phyloP scores from a whole-genome alignment of 92 coral and sea anemone species.

The Ricordea florida region DNA sequence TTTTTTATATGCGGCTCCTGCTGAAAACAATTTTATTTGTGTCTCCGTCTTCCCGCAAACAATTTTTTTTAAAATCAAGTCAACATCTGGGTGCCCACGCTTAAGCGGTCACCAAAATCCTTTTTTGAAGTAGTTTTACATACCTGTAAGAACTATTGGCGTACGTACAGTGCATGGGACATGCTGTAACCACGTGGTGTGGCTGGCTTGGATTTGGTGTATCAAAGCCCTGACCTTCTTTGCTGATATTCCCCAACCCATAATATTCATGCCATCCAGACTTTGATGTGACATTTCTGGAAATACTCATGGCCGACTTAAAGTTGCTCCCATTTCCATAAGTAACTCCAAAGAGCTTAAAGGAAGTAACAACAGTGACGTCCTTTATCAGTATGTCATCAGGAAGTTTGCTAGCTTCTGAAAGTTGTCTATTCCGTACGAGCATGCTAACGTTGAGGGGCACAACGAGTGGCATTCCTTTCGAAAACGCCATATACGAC shows the following conservation, averaged over 20 bases:
- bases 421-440: neutral
- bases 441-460: slow-evolving; percentile 2
- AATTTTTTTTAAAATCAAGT: too few species aligned
- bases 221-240: neutral
- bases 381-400: slow-evolving; percentile 14
- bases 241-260: slow-evolving; percentile 28
- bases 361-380: neutral
- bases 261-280: slow-evolving; percentile 44
- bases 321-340: slow-evolving; percentile 38
- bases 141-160: too few species aligned
- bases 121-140: too few species aligned
- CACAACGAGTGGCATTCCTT: slow-evolving; percentile 4
- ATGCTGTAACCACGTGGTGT: slow-evolving; percentile 3
- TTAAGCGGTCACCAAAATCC: too few species aligned
- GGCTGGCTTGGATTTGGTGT: neutral
- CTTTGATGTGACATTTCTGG: neutral
- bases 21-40: too few species aligned
- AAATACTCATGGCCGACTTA: slow-evolving; percentile 13
- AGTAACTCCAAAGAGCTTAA: slow-evolving; percentile 29
- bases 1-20: too few species aligned
- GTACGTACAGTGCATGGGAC: neutral
- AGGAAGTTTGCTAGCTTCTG: slow-evolving; percentile 30
- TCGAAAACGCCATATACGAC: neutral
- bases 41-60: too few species aligned
- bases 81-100: too few species aligned